Evolutionary conservation across 2,888 invertebrate species (phyloP), one percentile per base, ranked within the genome.

Genomic region (Pachycephus smyrnensis): DNA sequence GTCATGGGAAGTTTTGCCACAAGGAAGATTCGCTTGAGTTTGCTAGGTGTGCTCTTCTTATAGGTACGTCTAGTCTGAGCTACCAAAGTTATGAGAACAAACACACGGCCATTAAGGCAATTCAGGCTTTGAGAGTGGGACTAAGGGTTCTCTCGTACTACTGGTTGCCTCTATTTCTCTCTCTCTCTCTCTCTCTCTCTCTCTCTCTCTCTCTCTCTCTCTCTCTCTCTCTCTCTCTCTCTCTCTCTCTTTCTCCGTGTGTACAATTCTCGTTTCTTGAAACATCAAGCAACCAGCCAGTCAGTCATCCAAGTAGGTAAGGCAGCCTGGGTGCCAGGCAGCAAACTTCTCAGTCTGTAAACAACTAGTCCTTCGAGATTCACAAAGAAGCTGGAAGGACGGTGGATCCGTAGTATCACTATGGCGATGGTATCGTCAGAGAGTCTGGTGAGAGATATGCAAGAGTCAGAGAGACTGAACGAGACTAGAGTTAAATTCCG

Each of bases 331-430:
- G n/a, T 40, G 40, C 23, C 55, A 37, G 76, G 68, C 11, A 69
- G 69, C 35, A 76, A 76, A 76, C 31, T 69, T 76, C 35, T 6
- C 35, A 76, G 68, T 76, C 11, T 32, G 76, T 36, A 77, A 76
- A 36, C 76, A 76, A 77, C 77, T 36, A 74, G 35, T 75, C 77
- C 77, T 74, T 12, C 73, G 77, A 77, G 77, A 69, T 73, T 76
- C 74, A 68, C 15, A 55, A 74, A 68, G 74, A 9, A 15, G 37
- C 36, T 15, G 12, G 73, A 73, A 35, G 23, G 30, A 11, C 23
- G 15, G 12, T 33, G 68, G 33, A 35, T 68, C 15, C 4, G 68
- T 55, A 40, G 23, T 6, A 36, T 55, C 9, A 9, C 55, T 55
- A 55, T 55, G 23, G 23, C 55, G 2, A 55, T 23, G 9, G 55